Evolutionary conservation across 1,140 invertebrate species (phyloP).

Genomic region (Drosophila ficusphila): DNA sequence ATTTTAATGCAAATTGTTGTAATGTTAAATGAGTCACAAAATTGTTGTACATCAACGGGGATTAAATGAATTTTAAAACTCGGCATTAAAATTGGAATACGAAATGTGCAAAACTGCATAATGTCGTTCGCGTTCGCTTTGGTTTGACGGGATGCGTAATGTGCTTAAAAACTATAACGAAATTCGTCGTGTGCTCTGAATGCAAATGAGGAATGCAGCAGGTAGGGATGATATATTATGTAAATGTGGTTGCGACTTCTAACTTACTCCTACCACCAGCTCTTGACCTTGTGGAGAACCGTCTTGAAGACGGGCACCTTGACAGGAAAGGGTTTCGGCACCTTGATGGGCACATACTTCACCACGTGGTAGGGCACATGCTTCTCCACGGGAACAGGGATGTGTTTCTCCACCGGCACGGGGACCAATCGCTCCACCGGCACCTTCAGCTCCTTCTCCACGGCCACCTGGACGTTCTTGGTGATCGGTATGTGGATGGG

Average conservation of each 20-base stretch:
- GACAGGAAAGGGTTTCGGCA: slow-evolving; percentile 90
- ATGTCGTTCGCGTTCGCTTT: slow-evolving; percentile 49
- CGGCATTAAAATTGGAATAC: slow-evolving; percentile 37
- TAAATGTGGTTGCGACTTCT: background rate
- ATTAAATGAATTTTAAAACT: slow-evolving; percentile 68
- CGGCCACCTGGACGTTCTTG: slow-evolving; percentile 88
- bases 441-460: slow-evolving; percentile 89
- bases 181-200: slow-evolving; percentile 31
- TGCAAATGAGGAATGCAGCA: slow-evolving; percentile 16
- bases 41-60: slow-evolving; percentile 52
- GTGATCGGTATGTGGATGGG: slow-evolving; percentile 90
- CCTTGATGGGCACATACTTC: slow-evolving; percentile 89
- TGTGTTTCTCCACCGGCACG: slow-evolving; percentile 89
- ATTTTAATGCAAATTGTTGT: slow-evolving; percentile 67
- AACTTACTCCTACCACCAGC: slow-evolving; percentile 70
- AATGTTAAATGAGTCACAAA: slow-evolving; percentile 77
- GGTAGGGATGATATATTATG: background rate
- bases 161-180: slow-evolving; percentile 54
- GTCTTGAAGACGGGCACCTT: slow-evolving; percentile 90
- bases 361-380: slow-evolving; percentile 89
- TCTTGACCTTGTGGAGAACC: slow-evolving; percentile 87
- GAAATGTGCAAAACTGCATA: slow-evolving; percentile 54
- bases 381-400: slow-evolving; percentile 90
- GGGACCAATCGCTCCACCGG: slow-evolving; percentile 90
- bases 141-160: slow-evolving; percentile 51